phyloP scores from a whole-genome alignment of 2,113 vertebrate species.

The Aspidoscelis tigris region DNA sequence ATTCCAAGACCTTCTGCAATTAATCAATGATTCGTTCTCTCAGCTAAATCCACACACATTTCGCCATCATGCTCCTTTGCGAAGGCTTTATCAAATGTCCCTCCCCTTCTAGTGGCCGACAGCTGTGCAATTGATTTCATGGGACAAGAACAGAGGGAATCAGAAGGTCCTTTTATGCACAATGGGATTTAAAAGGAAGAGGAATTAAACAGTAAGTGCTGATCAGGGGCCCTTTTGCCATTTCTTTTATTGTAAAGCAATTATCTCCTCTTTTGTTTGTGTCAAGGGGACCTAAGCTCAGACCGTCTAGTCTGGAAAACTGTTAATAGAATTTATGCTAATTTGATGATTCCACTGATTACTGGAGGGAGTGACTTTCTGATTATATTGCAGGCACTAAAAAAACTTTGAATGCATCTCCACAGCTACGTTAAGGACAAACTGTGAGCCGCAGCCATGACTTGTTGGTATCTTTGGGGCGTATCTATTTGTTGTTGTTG shows the following conservation, averaged over 20 bases:
- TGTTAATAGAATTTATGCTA: slow-evolving; percentile 77
- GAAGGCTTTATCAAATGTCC: not conserved
- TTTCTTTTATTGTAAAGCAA: slow-evolving; percentile 65
- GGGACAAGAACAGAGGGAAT: slow-evolving; percentile 24
- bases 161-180: slow-evolving; percentile 31
- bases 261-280: slow-evolving; percentile 72
- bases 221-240: slow-evolving; percentile 50
- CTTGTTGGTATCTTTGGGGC: not conserved
- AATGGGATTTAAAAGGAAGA: slow-evolving; percentile 32
- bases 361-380: slow-evolving; percentile 65
- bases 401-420: slow-evolving; percentile 60
- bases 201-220: slow-evolving; percentile 33
- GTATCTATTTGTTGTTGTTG: too few species aligned
- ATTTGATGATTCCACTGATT: slow-evolving; percentile 73
- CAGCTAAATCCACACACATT: not conserved
- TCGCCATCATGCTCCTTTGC: not conserved
- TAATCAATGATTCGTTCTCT: too few species aligned
- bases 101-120: not conserved
- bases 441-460: not conserved
- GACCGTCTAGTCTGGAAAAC: slow-evolving; percentile 71
- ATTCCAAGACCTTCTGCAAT: accelerated
- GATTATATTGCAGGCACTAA: slow-evolving; percentile 61
- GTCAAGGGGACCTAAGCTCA: slow-evolving; percentile 54
- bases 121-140: not conserved
- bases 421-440: slow-evolving; percentile 19